phyloP scores from a whole-genome alignment of 35 echinoderm and acorn worm genomes.

The Eucidaris tribuloides region DNA sequence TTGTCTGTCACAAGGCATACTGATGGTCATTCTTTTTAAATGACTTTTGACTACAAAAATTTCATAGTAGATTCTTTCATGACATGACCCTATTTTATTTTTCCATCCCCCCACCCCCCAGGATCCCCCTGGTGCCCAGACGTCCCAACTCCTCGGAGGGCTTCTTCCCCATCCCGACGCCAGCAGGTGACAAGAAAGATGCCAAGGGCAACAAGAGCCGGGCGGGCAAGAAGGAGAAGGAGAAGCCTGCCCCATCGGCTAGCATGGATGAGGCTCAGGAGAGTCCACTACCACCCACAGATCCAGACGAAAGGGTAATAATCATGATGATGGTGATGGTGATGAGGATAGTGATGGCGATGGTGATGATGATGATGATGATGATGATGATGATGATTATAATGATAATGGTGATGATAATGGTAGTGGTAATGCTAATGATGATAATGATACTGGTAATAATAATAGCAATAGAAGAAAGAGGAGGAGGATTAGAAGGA shows the following conservation, averaged over 20 bases:
- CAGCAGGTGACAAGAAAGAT: slow-evolving; percentile 69
- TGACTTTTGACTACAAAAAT: no score
- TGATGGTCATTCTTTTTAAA: no score
- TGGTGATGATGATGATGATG: not conserved
- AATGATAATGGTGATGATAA: not conserved
- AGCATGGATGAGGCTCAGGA: slow-evolving; percentile 78
- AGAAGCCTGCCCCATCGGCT: slow-evolving; percentile 51
- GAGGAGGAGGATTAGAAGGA: no score
- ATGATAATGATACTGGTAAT: not conserved
- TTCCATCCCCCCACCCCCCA: not conserved
- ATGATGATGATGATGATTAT: not conserved
- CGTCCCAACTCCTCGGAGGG: slow-evolving; percentile 88
- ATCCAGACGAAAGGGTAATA: slow-evolving; percentile 91
- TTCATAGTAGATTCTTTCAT: no score
- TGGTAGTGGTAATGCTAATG: not conserved
- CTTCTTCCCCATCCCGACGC: slow-evolving; percentile 86
- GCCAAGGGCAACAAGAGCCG: slow-evolving; percentile 83
- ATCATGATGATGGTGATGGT: not conserved
- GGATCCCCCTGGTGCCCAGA: slow-evolving; percentile 89
- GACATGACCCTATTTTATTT: no score
- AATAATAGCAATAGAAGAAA: not conserved
- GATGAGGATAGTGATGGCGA: not conserved
- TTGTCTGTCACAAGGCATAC: no score
- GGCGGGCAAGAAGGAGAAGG: slow-evolving; percentile 81
- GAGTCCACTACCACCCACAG: slow-evolving; percentile 81